Base-by-base conservation (phyloP, 2,888 invertebrate species). In the Phengaris alcon region DNA sequence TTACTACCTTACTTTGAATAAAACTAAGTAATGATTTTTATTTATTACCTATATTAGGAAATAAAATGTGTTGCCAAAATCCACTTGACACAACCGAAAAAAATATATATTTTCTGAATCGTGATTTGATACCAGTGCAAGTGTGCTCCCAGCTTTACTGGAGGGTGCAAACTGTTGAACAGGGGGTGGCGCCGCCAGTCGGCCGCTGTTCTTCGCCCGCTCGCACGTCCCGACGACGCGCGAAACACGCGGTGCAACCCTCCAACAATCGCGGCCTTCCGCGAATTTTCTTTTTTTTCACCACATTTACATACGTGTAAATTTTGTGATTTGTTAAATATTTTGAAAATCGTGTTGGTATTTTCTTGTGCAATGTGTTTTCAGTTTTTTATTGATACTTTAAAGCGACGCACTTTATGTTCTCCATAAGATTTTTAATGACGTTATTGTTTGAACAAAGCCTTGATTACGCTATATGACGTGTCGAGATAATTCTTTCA, bases 161-260 rank as follows among this genome's bases (percentile, higher is more conserved):
- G 88, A 88, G 90, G 91, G 90, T 89, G 90, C 88, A 87, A 92
- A 89, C 92, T 93, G 93, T 93, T 93, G 93, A 93, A 84, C 88
- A 81, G 86, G 84, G 90, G 91, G 90, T 88, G 89, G 85, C 79
- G 89, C 86, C 91, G 90, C 88, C 91, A 91, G 92, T 91, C 85
- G 84, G 90, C 86, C 89, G 90, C 84, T 84, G 85, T 82, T 79
- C 85, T 85, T 86, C 82, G 82, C 80, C 81, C 84, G 80, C 80
- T 81, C 84, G 86, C 87, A 85, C 87, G 79, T 81, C 77, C 79
- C 79, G 73, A 69, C 75, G 75, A 3, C 72, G 12, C 35, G 52
- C 22, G 52, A 6, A 22, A 46, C 48, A 69, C 69, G 51, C 69
- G 69, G 52, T 70, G 12, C 12, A 35, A 70, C 52, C 72, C 52